These are phyloP conservation scores for Eristalinus aeneus DNA, from an alignment of 2,888 invertebrate genomes.

Conservation along the genomic window DNA sequence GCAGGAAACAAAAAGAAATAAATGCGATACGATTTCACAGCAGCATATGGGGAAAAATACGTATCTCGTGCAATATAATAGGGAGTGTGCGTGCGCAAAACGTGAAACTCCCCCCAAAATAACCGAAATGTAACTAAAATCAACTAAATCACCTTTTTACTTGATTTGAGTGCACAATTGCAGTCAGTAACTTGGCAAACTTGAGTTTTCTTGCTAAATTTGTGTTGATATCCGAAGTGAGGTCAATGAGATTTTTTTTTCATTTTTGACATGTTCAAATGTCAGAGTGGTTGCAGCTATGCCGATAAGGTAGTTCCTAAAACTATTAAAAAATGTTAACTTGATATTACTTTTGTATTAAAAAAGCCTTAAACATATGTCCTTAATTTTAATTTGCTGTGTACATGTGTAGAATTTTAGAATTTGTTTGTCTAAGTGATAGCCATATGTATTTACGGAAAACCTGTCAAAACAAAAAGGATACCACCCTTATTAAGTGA, in stretches of 20 bases:
- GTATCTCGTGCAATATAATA: background rate
- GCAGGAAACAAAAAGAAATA: background rate
- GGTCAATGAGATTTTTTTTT: background rate
- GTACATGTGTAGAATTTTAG: too few species aligned
- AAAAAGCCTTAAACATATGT: too few species aligned
- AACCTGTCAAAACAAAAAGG: background rate
- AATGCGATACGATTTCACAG: background rate
- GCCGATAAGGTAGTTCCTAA: background rate
- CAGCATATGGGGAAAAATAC: background rate
- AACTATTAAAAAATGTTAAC: too few species aligned
- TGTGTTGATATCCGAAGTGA: constrained; percentile 14
- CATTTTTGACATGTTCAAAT: background rate
- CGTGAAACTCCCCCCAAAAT: background rate
- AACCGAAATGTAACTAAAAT: constrained; percentile 26
- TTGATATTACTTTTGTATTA: too few species aligned
- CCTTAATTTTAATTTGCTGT: too few species aligned
- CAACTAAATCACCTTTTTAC: constrained; percentile 35
- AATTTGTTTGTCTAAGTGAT: too few species aligned
- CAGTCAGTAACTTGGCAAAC: background rate
- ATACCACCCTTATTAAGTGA: background rate
- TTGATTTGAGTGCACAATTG: constrained; percentile 7
- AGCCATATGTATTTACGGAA: too few species aligned
- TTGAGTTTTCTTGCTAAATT: background rate
- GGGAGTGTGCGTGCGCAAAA: constrained; percentile 9
- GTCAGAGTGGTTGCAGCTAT: background rate